A percentile compares a stretch with the other conserved stretches of the same genome.
phyloP scores from a whole-genome alignment of 2,888 invertebrate species.

The Drosophila stalkeri region DNA sequence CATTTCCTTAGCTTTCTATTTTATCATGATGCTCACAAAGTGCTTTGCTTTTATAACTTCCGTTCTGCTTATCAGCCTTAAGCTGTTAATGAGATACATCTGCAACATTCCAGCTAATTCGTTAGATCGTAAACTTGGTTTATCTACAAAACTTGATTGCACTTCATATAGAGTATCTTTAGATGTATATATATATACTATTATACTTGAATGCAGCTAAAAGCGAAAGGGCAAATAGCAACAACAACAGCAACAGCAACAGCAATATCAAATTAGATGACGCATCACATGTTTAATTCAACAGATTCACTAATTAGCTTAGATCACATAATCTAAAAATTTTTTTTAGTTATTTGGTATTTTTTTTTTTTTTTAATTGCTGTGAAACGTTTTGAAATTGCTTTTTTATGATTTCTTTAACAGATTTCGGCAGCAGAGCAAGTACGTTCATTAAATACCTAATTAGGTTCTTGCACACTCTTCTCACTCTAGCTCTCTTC shows the following conservation, averaged over 20 bases:
- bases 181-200: background rate
- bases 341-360: background rate
- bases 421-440: background rate
- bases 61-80: slow-evolving; percentile 9
- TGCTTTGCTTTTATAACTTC: slow-evolving; percentile 3
- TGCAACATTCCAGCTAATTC: slow-evolving; percentile 8
- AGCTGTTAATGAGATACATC: background rate
- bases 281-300: slow-evolving; percentile 35
- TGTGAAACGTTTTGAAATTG: slow-evolving; percentile 1
- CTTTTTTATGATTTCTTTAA: slow-evolving; percentile 1
- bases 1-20: slow-evolving; percentile 11
- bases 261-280: slow-evolving; percentile 17
- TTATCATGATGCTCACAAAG: slow-evolving; percentile 5
- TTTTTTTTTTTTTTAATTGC: background rate
- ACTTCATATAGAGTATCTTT: background rate
- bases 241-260: background rate
- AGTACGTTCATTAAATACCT: slow-evolving; percentile 14
- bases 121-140: slow-evolving; percentile 1
- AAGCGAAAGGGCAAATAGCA: slow-evolving; percentile 46
- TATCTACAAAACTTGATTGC: slow-evolving; percentile 3
- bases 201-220: slow-evolving; percentile 25
- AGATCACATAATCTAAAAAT: slow-evolving; percentile 5
- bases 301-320: slow-evolving; percentile 16
- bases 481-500: too few relatives aligned
- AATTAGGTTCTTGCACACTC: background rate